Percentiles rank a stretch among this genome's conserved stretches.
Conservation (phyloP, 1,140 invertebrate species). For the Apis dorsata region DNA sequence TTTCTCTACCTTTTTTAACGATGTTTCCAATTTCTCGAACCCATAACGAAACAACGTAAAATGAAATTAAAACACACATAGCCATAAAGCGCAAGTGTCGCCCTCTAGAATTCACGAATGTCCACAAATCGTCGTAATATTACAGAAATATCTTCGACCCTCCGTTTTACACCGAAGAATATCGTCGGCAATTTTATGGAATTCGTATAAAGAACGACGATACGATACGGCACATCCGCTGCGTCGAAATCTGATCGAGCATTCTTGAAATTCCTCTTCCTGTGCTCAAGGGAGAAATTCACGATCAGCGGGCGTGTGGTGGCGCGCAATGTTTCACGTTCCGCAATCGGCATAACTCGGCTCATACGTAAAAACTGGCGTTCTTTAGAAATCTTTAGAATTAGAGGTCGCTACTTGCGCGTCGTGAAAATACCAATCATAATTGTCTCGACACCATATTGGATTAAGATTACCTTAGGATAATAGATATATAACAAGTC, state of each 20-base stretch:
- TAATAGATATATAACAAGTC: too few relatives aligned
- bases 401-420: not conserved
- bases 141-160: not conserved
- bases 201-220: not conserved
- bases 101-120: too few relatives aligned
- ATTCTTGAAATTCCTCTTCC: not conserved
- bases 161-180: not conserved
- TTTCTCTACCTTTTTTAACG: not conserved
- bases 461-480: too few relatives aligned
- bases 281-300: not conserved
- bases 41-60: not conserved
- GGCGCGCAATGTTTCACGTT: not conserved
- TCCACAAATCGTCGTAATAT: not conserved
- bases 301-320: not conserved
- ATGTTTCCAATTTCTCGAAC: not conserved
- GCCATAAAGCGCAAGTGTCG: not conserved
- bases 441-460: too few relatives aligned
- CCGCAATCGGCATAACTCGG: not conserved
- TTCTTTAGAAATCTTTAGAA: slow-evolving; percentile 5
- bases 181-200: not conserved
- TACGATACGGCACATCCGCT: not conserved
- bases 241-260: not conserved
- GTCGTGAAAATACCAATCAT: slow-evolving; percentile 36
- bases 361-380: slow-evolving; percentile 16
- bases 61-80: not conserved